Conservation (phyloP, 1,140 invertebrate species). For the Triops longicaudatus region DNA sequence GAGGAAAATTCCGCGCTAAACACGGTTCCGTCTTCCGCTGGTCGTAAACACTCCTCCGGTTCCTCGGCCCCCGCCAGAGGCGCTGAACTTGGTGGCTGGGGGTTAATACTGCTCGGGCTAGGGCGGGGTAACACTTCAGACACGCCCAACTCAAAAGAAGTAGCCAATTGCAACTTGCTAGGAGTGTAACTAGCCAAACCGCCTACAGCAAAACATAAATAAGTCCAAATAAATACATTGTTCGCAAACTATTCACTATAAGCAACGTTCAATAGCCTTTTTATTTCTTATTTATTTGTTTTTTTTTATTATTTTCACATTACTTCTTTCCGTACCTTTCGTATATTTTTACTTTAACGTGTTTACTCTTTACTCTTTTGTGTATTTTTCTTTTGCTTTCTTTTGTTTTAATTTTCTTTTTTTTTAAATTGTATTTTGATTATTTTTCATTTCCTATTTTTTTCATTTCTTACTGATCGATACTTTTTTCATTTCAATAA, state of each 20-base stretch:
- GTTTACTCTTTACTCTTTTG: too few relatives aligned
- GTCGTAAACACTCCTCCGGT: slow-evolving; percentile 46
- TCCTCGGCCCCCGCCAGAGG: slow-evolving; percentile 5
- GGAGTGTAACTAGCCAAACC: slow-evolving; percentile 53
- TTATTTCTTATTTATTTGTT: too few relatives aligned
- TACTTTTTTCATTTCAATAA: too few relatives aligned
- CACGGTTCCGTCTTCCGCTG: slow-evolving; percentile 47
- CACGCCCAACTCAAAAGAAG: slow-evolving; percentile 54
- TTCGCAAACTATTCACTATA: neutral
- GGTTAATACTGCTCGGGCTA: slow-evolving; percentile 31
- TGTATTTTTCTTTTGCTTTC: too few relatives aligned
- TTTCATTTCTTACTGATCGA: neutral
- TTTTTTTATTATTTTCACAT: too few relatives aligned
- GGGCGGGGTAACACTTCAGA: slow-evolving; percentile 40
- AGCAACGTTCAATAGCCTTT: too few relatives aligned
- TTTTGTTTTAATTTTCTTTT: too few relatives aligned
- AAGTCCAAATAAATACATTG: neutral
- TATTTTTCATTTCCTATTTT: too few relatives aligned
- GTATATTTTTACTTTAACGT: too few relatives aligned
- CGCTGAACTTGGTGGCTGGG: slow-evolving; percentile 30
- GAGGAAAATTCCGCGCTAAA: slow-evolving; percentile 55
- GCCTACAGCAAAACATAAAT: slow-evolving; percentile 34
- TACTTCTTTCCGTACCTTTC: too few relatives aligned
- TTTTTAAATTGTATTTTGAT: too few relatives aligned
- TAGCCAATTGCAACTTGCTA: slow-evolving; percentile 49